Conservation (phyloP, 2,113 vertebrate genomes). For the Sander lucioperca region DNA sequence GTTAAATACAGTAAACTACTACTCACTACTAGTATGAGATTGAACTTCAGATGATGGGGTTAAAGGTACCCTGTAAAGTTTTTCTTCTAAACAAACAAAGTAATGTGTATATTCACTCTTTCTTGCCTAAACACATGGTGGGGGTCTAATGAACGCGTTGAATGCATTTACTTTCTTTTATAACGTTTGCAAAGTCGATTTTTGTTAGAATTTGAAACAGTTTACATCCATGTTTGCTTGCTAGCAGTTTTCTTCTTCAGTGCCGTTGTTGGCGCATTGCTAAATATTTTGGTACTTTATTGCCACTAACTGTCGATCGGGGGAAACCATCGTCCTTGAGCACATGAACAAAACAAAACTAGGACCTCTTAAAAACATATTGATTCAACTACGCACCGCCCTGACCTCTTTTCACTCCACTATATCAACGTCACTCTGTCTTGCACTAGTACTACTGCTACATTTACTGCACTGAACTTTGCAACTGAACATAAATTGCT, state of each 20-base stretch:
- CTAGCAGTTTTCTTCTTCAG: neutral
- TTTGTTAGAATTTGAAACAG: constrained; percentile 8
- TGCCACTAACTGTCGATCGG: neutral
- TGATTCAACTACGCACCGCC: neutral
- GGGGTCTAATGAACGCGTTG: neutral
- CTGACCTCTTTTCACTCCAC: constrained; percentile 12
- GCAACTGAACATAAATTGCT: constrained; percentile 21
- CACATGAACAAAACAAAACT: neutral
- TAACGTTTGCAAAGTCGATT: neutral
- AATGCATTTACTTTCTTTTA: neutral
- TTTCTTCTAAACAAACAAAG: too few relatives aligned
- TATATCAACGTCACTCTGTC: neutral
- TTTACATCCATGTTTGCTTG: neutral
- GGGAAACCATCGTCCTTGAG: neutral
- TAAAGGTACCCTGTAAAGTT: too few relatives aligned
- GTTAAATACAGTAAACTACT: too few relatives aligned
- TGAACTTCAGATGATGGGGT: too few relatives aligned
- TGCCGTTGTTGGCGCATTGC: neutral
- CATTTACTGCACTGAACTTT: constrained; percentile 11
- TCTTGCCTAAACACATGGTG: too few relatives aligned
- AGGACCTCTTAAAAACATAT: constrained; percentile 9
- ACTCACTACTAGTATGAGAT: too few relatives aligned
- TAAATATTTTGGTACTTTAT: neutral
- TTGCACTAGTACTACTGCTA: constrained; percentile 1
- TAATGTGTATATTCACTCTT: too few relatives aligned